These are phyloP conservation scores for Tipula helvola DNA, from an alignment of 2,888 invertebrate genomes.

Conservation along the genomic window DNA sequence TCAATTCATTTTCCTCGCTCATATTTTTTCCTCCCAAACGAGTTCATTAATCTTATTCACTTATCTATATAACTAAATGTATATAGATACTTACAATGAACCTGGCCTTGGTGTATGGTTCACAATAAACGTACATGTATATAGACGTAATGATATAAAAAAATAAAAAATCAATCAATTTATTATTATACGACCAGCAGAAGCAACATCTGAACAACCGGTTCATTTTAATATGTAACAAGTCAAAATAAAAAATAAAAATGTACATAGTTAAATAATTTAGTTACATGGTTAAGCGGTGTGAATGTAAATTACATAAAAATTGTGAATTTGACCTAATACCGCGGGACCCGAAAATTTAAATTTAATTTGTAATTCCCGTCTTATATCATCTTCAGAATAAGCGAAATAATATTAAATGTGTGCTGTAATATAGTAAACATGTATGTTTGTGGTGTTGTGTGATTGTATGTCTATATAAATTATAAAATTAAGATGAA, in stretches of 20 bases:
- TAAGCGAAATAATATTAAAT: background rate
- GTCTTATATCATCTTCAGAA: background rate
- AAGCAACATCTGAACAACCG: background rate
- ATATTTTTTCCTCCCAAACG: background rate
- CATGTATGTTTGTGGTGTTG: background rate
- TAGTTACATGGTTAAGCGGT: background rate
- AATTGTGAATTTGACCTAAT: background rate
- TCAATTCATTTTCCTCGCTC: background rate
- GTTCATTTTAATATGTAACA: background rate
- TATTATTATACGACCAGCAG: background rate
- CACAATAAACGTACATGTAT: background rate
- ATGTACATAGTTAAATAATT: background rate
- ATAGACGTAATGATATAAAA: background rate
- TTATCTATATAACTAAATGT: background rate
- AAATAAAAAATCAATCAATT: background rate
- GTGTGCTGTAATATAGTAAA: background rate
- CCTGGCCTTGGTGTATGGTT: background rate
- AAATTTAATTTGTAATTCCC: background rate
- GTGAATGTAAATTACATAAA: background rate
- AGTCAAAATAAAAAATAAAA: background rate
- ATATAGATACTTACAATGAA: background rate
- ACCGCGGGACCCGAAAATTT: background rate
- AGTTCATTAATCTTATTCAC: background rate
- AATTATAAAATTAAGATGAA: background rate
- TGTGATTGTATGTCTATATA: background rate